These are phyloP conservation scores for Crambe crambe DNA, from an alignment of 37 sponge, comb jelly and placozoan species.

Conservation along the genomic window DNA sequence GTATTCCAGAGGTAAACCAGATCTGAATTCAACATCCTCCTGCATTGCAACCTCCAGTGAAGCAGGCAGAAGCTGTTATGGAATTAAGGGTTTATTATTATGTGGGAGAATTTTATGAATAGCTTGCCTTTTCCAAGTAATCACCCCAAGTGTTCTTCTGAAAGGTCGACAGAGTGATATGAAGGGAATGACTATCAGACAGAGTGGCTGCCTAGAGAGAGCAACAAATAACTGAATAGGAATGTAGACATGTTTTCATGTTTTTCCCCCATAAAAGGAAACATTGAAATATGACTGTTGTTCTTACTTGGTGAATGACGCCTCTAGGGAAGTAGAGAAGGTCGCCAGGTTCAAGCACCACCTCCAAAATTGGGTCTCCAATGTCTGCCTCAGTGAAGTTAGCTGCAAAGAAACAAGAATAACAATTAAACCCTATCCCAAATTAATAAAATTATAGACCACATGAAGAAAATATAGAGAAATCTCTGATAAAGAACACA, in stretches of 20 bases:
- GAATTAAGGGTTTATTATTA: background rate
- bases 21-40: constrained; percentile 79
- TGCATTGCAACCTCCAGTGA: constrained; percentile 63
- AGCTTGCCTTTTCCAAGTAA: constrained; percentile 75
- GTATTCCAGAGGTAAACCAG: constrained; percentile 73
- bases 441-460: background rate
- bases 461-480: background rate
- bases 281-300: background rate
- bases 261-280: too few relatives aligned
- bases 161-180: constrained; percentile 90
- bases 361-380: constrained; percentile 81
- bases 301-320: constrained; percentile 86
- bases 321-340: constrained; percentile 98
- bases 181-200: constrained; percentile 87
- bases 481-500: background rate
- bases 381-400: constrained; percentile 85
- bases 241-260: too few relatives aligned
- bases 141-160: constrained; percentile 96
- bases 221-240: background rate
- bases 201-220: constrained; percentile 67
- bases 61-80: constrained; percentile 65
- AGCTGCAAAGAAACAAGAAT: constrained; percentile 11
- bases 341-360: constrained; percentile 86
- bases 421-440: background rate
- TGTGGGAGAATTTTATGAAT: background rate